Percentiles rank a stretch among this genome's conserved stretches.
These are phyloP conservation scores for Diglossa brunneiventris DNA, from an alignment of 2,113 vertebrate genomes.

Conservation along the genomic window DNA sequence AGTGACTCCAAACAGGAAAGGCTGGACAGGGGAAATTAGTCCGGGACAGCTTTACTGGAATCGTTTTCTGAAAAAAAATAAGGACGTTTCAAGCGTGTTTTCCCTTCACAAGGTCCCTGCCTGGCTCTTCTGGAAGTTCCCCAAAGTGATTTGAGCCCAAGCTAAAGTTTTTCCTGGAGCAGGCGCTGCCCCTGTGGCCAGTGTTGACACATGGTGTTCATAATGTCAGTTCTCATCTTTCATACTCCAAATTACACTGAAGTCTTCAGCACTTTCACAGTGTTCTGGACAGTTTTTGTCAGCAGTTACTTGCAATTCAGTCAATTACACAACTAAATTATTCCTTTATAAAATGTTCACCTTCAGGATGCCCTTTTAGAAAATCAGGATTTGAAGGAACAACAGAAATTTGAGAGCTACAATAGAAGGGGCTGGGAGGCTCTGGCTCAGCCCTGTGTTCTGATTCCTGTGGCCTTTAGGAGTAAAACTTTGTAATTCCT, in stretches of 20 bases:
- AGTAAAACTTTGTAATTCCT: no score
- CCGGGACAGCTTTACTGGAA: background rate
- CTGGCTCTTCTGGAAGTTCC: background rate
- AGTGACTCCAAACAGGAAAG: background rate
- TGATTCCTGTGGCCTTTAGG: no score
- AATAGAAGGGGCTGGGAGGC: background rate
- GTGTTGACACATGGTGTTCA: background rate
- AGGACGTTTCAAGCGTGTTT: background rate
- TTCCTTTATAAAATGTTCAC: no score
- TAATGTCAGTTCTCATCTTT: no score
- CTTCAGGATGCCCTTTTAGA: no score
- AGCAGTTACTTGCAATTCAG: no score
- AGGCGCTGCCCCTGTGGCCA: background rate
- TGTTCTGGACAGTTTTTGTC: no score
- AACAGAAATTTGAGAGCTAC: no score
- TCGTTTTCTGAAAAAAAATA: background rate
- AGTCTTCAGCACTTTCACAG: no score
- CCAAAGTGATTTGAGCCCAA: background rate
- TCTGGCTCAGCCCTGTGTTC: background rate
- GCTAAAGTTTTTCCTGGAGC: background rate
- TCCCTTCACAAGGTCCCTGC: background rate
- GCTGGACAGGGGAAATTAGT: background rate
- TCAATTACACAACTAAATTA: no score
- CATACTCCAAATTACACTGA: no score
- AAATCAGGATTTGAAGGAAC: no score